A percentile compares a stretch with the other conserved stretches of the same genome.
Evolutionary conservation across 2,797 vertebrate genomes (phyloP).

Genomic region (Gymnothorax javanicus): DNA sequence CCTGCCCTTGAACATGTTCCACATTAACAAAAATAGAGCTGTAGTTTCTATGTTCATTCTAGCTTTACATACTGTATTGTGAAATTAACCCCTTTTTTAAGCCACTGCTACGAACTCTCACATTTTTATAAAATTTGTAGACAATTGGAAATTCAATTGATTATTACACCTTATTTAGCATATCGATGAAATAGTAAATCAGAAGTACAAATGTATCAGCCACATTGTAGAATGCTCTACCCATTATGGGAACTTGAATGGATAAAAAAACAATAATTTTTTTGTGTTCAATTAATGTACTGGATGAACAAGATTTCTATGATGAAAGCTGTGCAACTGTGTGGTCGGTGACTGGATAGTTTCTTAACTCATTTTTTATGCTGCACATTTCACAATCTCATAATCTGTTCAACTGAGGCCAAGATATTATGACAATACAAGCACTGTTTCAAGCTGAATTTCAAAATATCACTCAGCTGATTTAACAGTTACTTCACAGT

Average conservation of each 20-base stretch:
- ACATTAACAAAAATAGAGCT: neutral
- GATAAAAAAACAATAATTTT: neutral
- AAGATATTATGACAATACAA: constrained; percentile 34
- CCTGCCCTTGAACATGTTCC: neutral
- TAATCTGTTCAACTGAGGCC: constrained; percentile 18
- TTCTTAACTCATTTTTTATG: constrained; percentile 3
- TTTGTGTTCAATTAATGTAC: neutral
- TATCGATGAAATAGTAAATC: neutral
- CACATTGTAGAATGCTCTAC: neutral
- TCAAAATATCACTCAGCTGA: constrained; percentile 53
- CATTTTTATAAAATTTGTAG: neutral
- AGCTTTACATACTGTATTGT: neutral
- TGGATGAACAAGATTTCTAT: neutral
- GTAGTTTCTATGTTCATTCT: neutral
- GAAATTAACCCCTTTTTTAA: neutral
- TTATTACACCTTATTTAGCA: neutral
- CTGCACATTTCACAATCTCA: constrained; percentile 29
- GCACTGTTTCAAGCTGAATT: constrained; percentile 60
- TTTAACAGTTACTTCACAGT: constrained; percentile 3
- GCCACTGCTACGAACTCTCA: neutral
- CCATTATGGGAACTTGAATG: neutral
- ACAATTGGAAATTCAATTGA: neutral
- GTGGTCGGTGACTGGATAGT: neutral
- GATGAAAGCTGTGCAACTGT: neutral
- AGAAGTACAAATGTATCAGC: neutral